Evolutionary conservation across 2,113 vertebrate species (phyloP).

Genomic region (Gallinago paraguaiae): DNA sequence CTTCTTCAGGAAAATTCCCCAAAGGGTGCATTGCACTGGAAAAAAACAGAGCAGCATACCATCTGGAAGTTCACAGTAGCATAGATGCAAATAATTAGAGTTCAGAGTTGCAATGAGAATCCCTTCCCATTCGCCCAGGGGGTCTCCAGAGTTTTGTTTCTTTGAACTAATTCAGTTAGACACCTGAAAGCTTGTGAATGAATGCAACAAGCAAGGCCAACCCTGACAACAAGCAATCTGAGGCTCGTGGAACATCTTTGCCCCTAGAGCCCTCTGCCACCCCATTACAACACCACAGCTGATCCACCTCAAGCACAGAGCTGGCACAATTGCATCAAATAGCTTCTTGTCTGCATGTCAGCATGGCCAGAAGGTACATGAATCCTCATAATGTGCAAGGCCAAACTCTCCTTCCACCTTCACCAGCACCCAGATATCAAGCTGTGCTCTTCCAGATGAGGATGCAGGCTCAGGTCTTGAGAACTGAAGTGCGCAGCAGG

Average conservation of each 20-base stretch:
- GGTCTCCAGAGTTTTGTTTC: neutral
- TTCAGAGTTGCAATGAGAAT: neutral
- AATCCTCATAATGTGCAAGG: accelerated
- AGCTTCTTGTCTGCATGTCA: neutral
- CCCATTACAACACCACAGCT: neutral
- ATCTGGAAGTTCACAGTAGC: conserved; percentile 43
- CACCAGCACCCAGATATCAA: neutral
- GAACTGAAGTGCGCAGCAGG: accelerated
- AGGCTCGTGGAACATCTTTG: neutral
- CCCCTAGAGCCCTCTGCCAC: neutral
- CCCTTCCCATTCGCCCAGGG: neutral
- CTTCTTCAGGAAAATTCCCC: neutral
- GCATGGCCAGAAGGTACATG: neutral
- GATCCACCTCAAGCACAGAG: neutral
- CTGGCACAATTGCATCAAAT: accelerated
- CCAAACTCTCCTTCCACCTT: neutral
- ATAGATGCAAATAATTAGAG: conserved; percentile 37
- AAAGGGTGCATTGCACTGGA: neutral
- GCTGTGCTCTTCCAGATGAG: neutral
- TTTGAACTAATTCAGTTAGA: neutral
- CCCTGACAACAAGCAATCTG: neutral
- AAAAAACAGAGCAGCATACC: neutral
- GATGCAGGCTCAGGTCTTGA: neutral
- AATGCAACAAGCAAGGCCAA: neutral
- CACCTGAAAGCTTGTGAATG: neutral